A percentile compares a stretch with the other conserved stretches of the same genome.
phyloP scores from a whole-genome alignment of 2,797 vertebrate species.

The Natrix natrix region DNA sequence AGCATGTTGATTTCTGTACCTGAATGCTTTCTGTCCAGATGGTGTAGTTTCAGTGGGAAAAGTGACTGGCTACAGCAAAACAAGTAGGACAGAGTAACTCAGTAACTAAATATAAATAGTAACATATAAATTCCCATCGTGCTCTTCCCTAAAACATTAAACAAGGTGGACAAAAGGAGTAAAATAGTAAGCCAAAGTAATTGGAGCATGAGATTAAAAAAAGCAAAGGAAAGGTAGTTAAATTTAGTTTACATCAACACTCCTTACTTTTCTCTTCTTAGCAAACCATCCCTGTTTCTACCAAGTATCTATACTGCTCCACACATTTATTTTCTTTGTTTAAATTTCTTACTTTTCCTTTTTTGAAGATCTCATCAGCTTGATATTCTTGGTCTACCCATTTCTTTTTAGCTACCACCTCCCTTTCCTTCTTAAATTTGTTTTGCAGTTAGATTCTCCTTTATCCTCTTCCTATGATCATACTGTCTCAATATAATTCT shows the following conservation, averaged over 20 bases:
- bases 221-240: background rate
- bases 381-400: background rate
- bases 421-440: background rate
- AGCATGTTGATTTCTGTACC: background rate
- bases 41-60: constrained; percentile 47
- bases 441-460: background rate
- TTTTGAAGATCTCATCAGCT: background rate
- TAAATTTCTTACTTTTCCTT: background rate
- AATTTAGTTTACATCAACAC: background rate
- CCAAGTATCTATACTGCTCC: background rate
- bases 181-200: background rate
- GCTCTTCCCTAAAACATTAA: background rate
- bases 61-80: constrained; percentile 40
- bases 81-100: constrained; percentile 30
- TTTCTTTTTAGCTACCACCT: background rate
- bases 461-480: background rate
- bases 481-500: background rate
- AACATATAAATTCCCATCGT: background rate
- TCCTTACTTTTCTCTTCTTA: background rate
- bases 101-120: background rate
- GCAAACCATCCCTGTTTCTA: background rate
- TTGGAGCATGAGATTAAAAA: background rate
- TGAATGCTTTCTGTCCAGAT: background rate
- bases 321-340: background rate
- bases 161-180: background rate